Base-by-base conservation (phyloP, 1,140 invertebrate genomes). In the Aphaenogaster rudis region DNA sequence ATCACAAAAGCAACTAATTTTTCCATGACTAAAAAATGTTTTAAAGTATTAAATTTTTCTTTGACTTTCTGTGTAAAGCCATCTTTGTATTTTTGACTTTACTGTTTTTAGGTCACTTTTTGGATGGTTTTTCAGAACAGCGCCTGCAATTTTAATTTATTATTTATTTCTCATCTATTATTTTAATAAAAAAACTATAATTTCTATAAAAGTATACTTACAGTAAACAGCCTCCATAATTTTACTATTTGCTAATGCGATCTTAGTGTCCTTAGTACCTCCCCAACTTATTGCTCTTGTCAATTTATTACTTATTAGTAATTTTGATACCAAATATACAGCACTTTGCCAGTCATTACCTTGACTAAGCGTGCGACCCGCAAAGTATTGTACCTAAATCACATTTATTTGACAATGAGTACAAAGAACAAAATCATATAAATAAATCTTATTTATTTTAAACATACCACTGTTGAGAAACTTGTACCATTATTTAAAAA, bases 381-480 rank as follows among this genome's bases (percentile, higher is more conserved):
- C 57, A 61, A 61, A 61, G 7, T 61, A 61, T 28, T 61, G 57
- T 61, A 61, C 57, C 57, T 61, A 61, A 61, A 61, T 28, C 52
- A 54, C 17, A 54, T 54, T 28, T 28, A 28, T 28, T 28, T 28
- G 21, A 28, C 21, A 28, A 28, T 28, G 21, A 28, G 21, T 28
- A 28, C 21, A 28, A 28, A 28, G 21, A 28, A 28, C 21, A 28
- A 28, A 28, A 28, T 28, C 21, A 28, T 28, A 28, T 28, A 28
- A 28, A 28, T 28, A 28, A 28, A 28, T 28, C 21, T 28, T 28
- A 28, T 28, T 28, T 28, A 28, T 28, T 28, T 28, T 28, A 28
- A 28, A 28, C 21, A 28, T 28, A 28, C 21, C 21, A 28, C 21
- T 28, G 21, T 28, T 28, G 21, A 28, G 21, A 28, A 28, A 28